Evolutionary conservation across 2,113 vertebrate species (phyloP).

Genomic region (Glaucidium brasilianum): DNA sequence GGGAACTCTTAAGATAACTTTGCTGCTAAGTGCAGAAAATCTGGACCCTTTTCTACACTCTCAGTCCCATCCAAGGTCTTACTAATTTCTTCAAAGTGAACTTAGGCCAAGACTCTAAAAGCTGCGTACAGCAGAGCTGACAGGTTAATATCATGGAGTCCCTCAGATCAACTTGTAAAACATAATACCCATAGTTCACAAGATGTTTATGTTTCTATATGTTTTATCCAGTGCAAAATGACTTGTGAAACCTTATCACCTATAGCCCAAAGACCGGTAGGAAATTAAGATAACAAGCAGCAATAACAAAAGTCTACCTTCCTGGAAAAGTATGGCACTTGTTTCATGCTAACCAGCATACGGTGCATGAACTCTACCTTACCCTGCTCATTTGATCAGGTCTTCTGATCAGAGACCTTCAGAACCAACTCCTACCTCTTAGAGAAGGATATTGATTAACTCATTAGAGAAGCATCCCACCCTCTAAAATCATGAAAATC

Average conservation of each 20-base stretch:
- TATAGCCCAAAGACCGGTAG: neutral
- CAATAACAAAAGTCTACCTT: neutral
- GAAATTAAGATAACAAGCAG: neutral
- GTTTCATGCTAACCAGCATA: neutral
- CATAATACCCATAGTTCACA: neutral
- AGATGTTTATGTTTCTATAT: rapidly evolving
- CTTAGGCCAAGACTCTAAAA: neutral
- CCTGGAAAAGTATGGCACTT: neutral
- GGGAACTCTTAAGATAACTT: neutral
- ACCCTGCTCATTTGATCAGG: neutral
- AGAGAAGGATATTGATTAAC: neutral
- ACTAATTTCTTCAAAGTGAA: neutral
- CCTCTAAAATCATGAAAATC: neutral
- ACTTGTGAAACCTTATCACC: neutral
- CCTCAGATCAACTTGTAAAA: neutral
- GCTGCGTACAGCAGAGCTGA: neutral
- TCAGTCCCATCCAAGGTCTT: neutral
- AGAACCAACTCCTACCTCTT: neutral
- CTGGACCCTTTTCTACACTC: neutral
- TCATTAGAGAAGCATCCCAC: neutral
- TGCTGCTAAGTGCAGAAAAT: neutral
- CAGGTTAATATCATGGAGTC: neutral
- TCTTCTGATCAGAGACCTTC: neutral
- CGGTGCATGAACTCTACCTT: neutral
- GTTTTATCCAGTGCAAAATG: neutral